Evolutionary conservation across 2,797 vertebrate genomes (phyloP), one percentile per base, ranked within the genome.

Genomic region (Gallirallus australis): DNA sequence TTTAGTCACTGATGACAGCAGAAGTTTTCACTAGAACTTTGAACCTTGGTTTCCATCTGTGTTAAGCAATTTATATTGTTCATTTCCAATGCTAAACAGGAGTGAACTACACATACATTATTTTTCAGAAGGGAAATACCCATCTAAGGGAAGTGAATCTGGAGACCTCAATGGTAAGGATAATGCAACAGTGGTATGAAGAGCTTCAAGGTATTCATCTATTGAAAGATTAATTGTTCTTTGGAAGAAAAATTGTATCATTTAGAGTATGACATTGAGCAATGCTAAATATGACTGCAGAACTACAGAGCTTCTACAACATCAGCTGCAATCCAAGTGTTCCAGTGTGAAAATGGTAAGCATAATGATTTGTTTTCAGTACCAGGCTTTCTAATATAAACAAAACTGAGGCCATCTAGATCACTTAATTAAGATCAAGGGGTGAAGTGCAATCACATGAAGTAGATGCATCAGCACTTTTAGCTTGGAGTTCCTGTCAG

Each of bases 61-160:
- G 9, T 50, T 79, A 83, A 83, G 33, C 30, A 79, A 73, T 57
- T 40, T n/a, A 6, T 64, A 48, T 33, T 54, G 39, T 33, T 59
- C 2, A 1, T 35, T 59, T 73, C 75, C 60, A 82, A 31, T 31
- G 79, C 4, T 16, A 65, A 66, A 54, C 5, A 52, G 42, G 27
- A 94, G 19, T 37, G 19, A 45, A 84, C 42, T 52, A 65, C 3
- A 1, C 0, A 2, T 33, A 35, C 2, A 1, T 9, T 87, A 3
- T 28, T 89, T 94, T 82, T 83, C 63, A 70, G 48, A 90, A 79
- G 16, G 11, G 18, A 79, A 90, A n/a, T 53, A 61, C 4, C 47
- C 76, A 40, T 42, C 27, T 33, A 65, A 79, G 50, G 19, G 54
- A 84, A 57, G 14, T 39, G 47, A 81, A 96, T 52, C 21, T 28